These are phyloP conservation scores for Cygnus olor DNA, from an alignment of 2,797 vertebrate species.

Conservation along the genomic window DNA sequence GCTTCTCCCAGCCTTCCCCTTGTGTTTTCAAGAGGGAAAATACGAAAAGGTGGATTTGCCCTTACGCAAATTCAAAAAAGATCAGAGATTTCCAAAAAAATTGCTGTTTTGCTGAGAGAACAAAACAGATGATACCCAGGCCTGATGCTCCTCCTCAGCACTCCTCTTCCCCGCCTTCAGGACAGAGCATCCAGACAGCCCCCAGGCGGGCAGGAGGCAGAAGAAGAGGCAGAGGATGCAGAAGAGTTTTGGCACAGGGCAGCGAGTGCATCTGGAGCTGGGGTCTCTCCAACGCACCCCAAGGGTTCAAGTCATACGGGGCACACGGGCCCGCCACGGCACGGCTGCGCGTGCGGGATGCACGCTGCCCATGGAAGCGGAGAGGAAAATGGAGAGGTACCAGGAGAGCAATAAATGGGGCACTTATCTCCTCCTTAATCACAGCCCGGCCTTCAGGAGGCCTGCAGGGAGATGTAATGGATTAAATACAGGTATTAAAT, in stretches of 20 bases:
- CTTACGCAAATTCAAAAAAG: neutral
- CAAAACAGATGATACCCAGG: neutral
- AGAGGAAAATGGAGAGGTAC: neutral
- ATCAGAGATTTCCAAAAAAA: too few relatives aligned
- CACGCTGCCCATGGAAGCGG: neutral
- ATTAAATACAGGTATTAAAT: conserved; percentile 64
- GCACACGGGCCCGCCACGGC: too few relatives aligned
- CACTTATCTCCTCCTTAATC: conserved; percentile 54
- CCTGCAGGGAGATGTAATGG: conserved; percentile 54
- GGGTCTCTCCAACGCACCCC: neutral
- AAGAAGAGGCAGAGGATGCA: too few relatives aligned
- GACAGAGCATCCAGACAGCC: too few relatives aligned
- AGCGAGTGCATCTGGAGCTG: neutral
- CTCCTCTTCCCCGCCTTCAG: too few relatives aligned
- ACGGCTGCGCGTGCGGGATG: neutral
- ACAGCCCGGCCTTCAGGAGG: conserved; percentile 9
- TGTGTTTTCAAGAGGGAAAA: neutral
- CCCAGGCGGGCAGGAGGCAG: too few relatives aligned
- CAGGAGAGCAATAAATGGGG: conserved; percentile 47
- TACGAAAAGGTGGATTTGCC: neutral
- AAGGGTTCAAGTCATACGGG: neutral
- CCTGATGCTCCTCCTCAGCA: too few relatives aligned
- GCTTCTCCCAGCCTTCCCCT: neutral
- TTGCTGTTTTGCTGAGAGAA: neutral
- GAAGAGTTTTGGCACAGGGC: neutral